These are phyloP conservation scores for Hydrozoanthus tunicans DNA, from an alignment of 64 coral and sea anemone species.

Conservation along the genomic window DNA sequence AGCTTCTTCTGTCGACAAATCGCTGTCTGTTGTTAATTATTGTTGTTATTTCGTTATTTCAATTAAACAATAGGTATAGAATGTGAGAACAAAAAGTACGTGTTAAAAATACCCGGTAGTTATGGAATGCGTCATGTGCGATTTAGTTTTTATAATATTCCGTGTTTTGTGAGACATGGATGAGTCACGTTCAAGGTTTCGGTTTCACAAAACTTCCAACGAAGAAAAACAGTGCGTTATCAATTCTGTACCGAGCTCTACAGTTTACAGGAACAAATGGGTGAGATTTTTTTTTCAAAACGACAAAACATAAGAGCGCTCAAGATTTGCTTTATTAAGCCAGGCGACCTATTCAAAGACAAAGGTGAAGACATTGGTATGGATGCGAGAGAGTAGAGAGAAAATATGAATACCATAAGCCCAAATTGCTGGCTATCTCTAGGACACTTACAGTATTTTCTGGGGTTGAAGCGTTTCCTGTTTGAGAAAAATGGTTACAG, in stretches of 20 bases:
- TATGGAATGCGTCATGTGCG: constrained; percentile 10
- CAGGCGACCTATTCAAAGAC: too few species aligned
- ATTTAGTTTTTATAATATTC: constrained; percentile 5
- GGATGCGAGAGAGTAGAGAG: too few species aligned
- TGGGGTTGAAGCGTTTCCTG: too few species aligned
- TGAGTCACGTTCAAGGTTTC: constrained; percentile 40
- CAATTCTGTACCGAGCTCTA: constrained; percentile 22
- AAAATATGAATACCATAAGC: too few species aligned
- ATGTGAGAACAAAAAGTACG: background rate
- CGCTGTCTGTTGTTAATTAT: too few species aligned
- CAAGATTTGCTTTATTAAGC: background rate
- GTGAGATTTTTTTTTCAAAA: constrained; percentile 9
- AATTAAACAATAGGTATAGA: too few species aligned
- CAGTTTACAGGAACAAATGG: constrained; percentile 26
- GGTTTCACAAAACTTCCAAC: constrained; percentile 2
- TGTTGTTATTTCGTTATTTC: too few species aligned
- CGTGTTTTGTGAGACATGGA: constrained; percentile 21
- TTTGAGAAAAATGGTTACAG: too few species aligned
- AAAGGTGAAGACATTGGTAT: too few species aligned
- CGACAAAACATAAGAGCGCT: background rate
- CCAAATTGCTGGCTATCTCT: too few species aligned
- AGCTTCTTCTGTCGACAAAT: too few species aligned
- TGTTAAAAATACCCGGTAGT: background rate
- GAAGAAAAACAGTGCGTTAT: constrained; percentile 16
- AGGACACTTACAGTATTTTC: too few species aligned